phyloP scores from a whole-genome alignment of 92 coral and sea anemone species.

The Ricordea florida region DNA sequence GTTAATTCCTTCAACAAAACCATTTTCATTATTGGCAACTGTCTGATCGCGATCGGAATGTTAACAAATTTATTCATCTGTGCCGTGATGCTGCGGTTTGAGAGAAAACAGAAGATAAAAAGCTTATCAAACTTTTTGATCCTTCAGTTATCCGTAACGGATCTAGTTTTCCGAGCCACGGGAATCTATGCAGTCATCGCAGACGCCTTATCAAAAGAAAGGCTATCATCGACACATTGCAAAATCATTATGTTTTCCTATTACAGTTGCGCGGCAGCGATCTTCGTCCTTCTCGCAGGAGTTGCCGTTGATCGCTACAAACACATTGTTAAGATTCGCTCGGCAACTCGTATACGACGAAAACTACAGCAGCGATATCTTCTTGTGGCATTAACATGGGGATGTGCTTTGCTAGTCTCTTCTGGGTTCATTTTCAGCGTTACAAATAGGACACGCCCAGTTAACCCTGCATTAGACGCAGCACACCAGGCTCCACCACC shows the following conservation, averaged over 20 bases:
- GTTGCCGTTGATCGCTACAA: conserved; percentile 70
- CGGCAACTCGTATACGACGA: background rate
- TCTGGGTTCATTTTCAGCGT: conserved; percentile 36
- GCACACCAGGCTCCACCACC: background rate
- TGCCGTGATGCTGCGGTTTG: conserved; percentile 36
- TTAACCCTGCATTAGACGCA: background rate
- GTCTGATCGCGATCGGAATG: too few species aligned
- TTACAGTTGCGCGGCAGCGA: conserved; percentile 53
- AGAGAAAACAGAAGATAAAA: background rate
- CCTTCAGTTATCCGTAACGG: conserved; percentile 37
- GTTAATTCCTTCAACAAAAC: too few species aligned
- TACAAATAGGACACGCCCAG: background rate
- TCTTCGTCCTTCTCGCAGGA: conserved; percentile 67
- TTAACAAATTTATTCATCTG: conserved; percentile 65
- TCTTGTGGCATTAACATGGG: background rate
- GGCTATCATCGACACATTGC: conserved; percentile 6
- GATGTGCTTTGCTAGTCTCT: conserved; percentile 24
- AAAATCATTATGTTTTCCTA: conserved; percentile 47
- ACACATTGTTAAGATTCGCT: conserved; percentile 53
- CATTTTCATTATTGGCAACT: too few species aligned
- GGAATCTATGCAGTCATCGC: conserved; percentile 2
- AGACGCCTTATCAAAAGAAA: background rate
- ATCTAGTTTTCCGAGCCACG: conserved; percentile 24
- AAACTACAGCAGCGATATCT: background rate
- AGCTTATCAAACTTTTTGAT: conserved; percentile 38